Evolutionary conservation across 2,888 invertebrate genomes (phyloP).

Genomic region (Caenorhabditis drosophilae): DNA sequence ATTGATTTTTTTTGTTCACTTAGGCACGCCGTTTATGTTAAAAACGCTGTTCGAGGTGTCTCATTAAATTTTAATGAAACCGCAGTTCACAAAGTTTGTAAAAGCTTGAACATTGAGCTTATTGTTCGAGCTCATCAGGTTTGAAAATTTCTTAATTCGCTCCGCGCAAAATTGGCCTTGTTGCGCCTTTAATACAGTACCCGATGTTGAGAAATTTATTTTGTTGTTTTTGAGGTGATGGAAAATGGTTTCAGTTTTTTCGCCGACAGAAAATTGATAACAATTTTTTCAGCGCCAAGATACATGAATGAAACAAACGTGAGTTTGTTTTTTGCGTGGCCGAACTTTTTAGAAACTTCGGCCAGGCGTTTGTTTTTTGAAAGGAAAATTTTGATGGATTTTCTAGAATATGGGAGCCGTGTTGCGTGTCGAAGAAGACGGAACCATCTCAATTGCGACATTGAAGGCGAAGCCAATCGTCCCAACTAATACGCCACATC

Average conservation of each 20-base stretch:
- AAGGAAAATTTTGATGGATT: neutral
- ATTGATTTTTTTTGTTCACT: too few relatives aligned
- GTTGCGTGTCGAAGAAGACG: slow-evolving; percentile 11
- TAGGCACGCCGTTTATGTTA: slow-evolving; percentile 3
- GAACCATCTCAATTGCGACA: slow-evolving; percentile 6
- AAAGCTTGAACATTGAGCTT: slow-evolving; percentile 12
- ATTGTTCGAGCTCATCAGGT: slow-evolving; percentile 44
- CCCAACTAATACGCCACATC: too few relatives aligned
- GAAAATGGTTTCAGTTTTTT: slow-evolving; percentile 36
- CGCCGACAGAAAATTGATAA: slow-evolving; percentile 23
- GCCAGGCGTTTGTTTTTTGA: neutral
- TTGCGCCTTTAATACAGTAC: too few relatives aligned
- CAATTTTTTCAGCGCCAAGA: slow-evolving; percentile 41
- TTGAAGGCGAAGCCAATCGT: slow-evolving; percentile 7
- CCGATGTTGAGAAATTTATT: too few relatives aligned
- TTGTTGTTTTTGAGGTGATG: too few relatives aligned
- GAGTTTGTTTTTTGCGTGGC: neutral
- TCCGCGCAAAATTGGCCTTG: too few relatives aligned
- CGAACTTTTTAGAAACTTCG: neutral
- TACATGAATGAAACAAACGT: slow-evolving; percentile 28
- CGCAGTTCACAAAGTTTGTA: slow-evolving; percentile 24
- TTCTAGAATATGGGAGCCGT: slow-evolving; percentile 26
- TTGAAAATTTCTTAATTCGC: too few relatives aligned
- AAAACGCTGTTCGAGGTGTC: slow-evolving; percentile 25
- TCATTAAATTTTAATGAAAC: slow-evolving; percentile 20